Base-by-base conservation (phyloP, 2,113 vertebrate genomes). In the Carassius carassius region DNA sequence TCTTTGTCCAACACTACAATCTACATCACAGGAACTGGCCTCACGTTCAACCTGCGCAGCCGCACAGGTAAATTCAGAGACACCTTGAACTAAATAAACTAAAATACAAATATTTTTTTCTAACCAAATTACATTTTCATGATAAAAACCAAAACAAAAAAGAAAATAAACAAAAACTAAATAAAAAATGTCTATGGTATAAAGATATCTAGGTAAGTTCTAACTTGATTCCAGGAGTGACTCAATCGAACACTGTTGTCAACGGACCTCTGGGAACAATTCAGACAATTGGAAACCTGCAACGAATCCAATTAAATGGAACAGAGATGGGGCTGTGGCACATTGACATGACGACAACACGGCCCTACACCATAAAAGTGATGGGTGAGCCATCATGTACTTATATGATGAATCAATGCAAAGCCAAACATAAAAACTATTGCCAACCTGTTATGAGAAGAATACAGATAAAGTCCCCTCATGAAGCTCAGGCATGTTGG, bases 351-450 rank as follows among this genome's bases (percentile, higher is more conserved):
- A 78, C 62, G 10, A 89, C 91, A 23, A 84, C 5, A 2, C 47
- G 82, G n/a, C 69, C 92, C 37, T 94, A 93, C 83, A 92, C 92
- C 29, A 62, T 95, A 37, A 95, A 93, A 92, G 85, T 94, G 63
- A 93, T 91, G 87, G 94, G 94, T 95, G 56, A 90, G 86, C 78
- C 56, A 23, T 74, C 5, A 23, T 25, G n/a, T n/a, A 21, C 4
- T 19, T 23, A 37, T 14, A 35, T 35, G 23, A 35, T 47, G n/a
- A 37, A 21, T 5, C 7, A 72, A 72, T 72, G 69, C 35, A 78
- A 67, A 1, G 44, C n/a, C 5, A 25, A 54, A 56, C n/a, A 72
- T 17, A 37, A 29, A 10, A 54, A 29, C 49, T 13, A 2, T n/a
- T 37, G 16, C 9, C 32, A 70, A 37, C 19, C 35, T n/a, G 4